Evolutionary conservation across 2,888 invertebrate species (phyloP).

Genomic region (Xylota sylvarum): DNA sequence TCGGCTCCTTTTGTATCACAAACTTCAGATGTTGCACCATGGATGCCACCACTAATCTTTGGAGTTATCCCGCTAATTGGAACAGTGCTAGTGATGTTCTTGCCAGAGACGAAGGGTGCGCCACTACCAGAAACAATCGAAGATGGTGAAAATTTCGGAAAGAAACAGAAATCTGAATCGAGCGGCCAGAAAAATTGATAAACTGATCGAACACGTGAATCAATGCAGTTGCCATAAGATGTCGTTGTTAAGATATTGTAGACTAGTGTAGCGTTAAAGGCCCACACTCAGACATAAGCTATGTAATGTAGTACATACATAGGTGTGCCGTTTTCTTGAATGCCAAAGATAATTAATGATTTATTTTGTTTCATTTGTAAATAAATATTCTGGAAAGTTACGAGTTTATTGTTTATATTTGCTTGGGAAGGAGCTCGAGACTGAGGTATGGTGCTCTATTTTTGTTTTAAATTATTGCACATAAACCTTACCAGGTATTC

Average conservation of each 20-base stretch:
- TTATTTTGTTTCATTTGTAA: constrained; percentile 34
- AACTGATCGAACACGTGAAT: constrained; percentile 6
- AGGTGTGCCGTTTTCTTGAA: constrained; percentile 37
- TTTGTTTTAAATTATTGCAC: no score
- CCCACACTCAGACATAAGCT: constrained; percentile 10
- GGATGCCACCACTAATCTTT: constrained; percentile 90
- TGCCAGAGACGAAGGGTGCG: constrained; percentile 87
- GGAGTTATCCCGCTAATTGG: constrained; percentile 90
- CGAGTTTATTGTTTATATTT: neutral
- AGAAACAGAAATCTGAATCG: constrained; percentile 78
- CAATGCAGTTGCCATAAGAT: constrained; percentile 64
- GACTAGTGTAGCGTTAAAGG: constrained; percentile 27
- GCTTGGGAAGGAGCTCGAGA: no score
- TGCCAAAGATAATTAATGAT: constrained; percentile 52
- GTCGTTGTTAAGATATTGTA: constrained; percentile 44
- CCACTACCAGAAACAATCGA: constrained; percentile 92
- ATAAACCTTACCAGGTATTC: no score
- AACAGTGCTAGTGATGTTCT: constrained; percentile 88
- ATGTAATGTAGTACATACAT: constrained; percentile 4
- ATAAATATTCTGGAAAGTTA: constrained; percentile 15
- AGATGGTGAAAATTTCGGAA: constrained; percentile 90
- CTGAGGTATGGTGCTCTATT: no score
- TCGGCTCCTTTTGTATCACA: constrained; percentile 91
- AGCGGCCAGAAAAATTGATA: constrained; percentile 26
- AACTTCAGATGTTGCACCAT: constrained; percentile 82